Conservation (phyloP, 2,888 invertebrate species). For the Fragum whitleyi region DNA sequence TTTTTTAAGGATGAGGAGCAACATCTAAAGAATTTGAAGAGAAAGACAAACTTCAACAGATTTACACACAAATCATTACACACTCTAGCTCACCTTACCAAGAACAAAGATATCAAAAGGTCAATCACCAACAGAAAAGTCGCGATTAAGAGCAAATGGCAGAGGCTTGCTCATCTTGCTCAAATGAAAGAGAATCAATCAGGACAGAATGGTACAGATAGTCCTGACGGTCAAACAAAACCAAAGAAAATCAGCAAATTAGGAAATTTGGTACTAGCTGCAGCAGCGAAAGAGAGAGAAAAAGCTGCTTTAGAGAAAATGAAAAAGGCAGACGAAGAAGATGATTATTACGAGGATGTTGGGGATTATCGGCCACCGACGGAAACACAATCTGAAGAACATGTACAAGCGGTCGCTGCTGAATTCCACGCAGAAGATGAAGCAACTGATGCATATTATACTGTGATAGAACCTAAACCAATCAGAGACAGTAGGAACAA, state of each 20-base stretch:
- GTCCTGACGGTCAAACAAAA: background rate
- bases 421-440: constrained; percentile 2
- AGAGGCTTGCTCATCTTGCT: background rate
- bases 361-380: background rate
- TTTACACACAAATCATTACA: constrained; percentile 49
- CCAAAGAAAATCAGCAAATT: background rate
- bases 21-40: constrained; percentile 14
- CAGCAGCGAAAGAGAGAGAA: constrained; percentile 14
- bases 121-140: constrained; percentile 32
- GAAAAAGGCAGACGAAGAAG: background rate
- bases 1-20: constrained; percentile 20
- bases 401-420: background rate
- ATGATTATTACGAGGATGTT: constrained; percentile 9
- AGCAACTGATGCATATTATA: background rate
- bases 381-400: background rate
- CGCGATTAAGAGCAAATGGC: background rate
- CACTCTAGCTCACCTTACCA: constrained; percentile 35
- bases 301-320: background rate
- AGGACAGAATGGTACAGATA: constrained; percentile 6
- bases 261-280: constrained; percentile 7
- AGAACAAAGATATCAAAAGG: constrained; percentile 29
- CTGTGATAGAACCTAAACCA: constrained; percentile 1
- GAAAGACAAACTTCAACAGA: constrained; percentile 45
- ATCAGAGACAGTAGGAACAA: background rate
- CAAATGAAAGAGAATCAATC: background rate